Conservation (phyloP, 2,888 invertebrate genomes). For the Drosophila borealis region DNA sequence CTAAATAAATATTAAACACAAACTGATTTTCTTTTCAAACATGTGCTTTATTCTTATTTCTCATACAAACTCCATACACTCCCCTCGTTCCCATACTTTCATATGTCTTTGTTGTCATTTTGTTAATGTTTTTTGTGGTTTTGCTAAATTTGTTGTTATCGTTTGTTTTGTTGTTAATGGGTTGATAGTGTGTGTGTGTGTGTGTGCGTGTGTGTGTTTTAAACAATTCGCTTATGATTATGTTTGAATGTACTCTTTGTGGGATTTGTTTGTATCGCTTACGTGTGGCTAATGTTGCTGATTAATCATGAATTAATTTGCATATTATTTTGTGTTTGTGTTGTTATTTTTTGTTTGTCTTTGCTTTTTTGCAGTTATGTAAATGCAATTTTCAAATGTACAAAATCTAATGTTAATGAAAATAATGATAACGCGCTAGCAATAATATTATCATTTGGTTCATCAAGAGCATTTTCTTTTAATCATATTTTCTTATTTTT, state of each 20-base stretch:
- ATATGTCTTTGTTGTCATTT: slow-evolving; percentile 34
- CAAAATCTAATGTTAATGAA: slow-evolving; percentile 60
- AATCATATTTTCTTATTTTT: slow-evolving; percentile 7
- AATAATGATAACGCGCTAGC: slow-evolving; percentile 65
- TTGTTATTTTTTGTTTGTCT: neutral
- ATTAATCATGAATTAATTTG: slow-evolving; percentile 59
- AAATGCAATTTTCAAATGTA: slow-evolving; percentile 73
- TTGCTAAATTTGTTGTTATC: slow-evolving; percentile 59
- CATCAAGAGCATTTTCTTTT: slow-evolving; percentile 25
- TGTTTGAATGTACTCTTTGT: slow-evolving; percentile 57
- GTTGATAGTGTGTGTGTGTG: slow-evolving; percentile 49
- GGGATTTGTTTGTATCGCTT: slow-evolving; percentile 57
- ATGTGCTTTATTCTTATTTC: slow-evolving; percentile 84
- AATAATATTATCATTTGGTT: slow-evolving; percentile 37
- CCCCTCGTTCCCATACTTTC: slow-evolving; percentile 49
- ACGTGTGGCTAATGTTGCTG: slow-evolving; percentile 70
- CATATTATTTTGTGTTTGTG: slow-evolving; percentile 26
- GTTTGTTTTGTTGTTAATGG: slow-evolving; percentile 57
- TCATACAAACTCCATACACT: slow-evolving; percentile 75
- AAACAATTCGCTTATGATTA: slow-evolving; percentile 64
- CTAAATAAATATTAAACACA: neutral
- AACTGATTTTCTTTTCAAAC: slow-evolving; percentile 76
- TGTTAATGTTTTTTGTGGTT: slow-evolving; percentile 61
- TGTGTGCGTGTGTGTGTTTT: slow-evolving; percentile 16
- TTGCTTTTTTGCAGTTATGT: slow-evolving; percentile 40